phyloP scores from a whole-genome alignment of 2,113 vertebrate species.

The Chionodraco myersi region DNA sequence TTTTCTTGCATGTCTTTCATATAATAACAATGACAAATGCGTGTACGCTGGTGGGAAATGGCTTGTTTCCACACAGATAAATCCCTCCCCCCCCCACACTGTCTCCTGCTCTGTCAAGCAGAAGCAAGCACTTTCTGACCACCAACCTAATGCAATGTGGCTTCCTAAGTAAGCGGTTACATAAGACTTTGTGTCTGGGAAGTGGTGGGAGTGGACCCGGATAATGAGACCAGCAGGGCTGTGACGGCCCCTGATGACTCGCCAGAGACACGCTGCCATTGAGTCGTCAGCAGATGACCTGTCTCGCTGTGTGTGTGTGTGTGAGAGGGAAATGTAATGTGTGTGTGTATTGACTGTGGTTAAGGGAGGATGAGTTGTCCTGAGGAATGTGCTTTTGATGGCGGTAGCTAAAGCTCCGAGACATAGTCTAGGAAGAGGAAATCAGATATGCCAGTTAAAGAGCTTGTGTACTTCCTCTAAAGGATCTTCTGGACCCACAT shows the following conservation, averaged over 20 bases:
- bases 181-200: slow-evolving; percentile 65
- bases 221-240: slow-evolving; percentile 54
- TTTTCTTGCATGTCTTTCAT: slow-evolving; percentile 8
- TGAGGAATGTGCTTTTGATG: slow-evolving; percentile 51
- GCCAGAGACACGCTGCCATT: slow-evolving; percentile 35
- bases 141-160: slow-evolving; percentile 58
- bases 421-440: slow-evolving; percentile 70
- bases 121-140: slow-evolving; percentile 58
- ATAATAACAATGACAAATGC: slow-evolving; percentile 18
- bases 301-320: slow-evolving; percentile 28
- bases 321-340: not conserved
- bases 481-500: slow-evolving; percentile 53
- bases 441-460: slow-evolving; percentile 69
- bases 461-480: slow-evolving; percentile 72
- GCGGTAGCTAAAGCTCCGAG: slow-evolving; percentile 23
- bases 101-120: slow-evolving; percentile 87
- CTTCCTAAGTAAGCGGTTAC: slow-evolving; percentile 66
- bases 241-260: slow-evolving; percentile 35
- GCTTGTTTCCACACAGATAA: slow-evolving; percentile 42
- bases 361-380: slow-evolving; percentile 7
- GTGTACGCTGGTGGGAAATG: slow-evolving; percentile 42
- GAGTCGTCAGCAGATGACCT: slow-evolving; percentile 42
- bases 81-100: not conserved
- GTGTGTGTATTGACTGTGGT: slow-evolving; percentile 22
- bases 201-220: slow-evolving; percentile 38